Conservation (phyloP, 2,797 vertebrate species). For the Eleutherodactylus coqui region DNA sequence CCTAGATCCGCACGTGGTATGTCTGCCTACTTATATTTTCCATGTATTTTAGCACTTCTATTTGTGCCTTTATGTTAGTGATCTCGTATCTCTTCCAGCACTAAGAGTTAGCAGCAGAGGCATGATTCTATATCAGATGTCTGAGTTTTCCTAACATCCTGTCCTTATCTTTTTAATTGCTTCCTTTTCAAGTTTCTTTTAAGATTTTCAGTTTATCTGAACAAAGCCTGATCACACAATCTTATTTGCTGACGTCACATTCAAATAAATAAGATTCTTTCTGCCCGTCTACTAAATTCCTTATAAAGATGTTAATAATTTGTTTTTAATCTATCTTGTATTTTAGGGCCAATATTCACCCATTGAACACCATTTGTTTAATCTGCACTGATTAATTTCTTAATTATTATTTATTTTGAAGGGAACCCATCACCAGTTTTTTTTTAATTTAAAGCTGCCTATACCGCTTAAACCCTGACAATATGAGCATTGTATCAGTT, state of each 20-base stretch:
- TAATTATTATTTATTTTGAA: background rate
- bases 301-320: background rate
- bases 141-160: slow-evolving; percentile 18
- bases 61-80: no score
- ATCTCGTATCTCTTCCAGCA: background rate
- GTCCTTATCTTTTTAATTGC: slow-evolving; percentile 44
- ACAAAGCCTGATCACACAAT: background rate
- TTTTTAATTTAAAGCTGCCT: no score
- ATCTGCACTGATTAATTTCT: background rate
- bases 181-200: slow-evolving; percentile 39
- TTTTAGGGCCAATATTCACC: background rate
- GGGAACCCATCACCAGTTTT: no score
- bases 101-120: background rate
- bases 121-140: slow-evolving; percentile 18
- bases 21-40: no score
- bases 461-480: no score
- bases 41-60: no score
- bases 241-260: slow-evolving; percentile 10
- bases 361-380: background rate
- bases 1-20: no score
- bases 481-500: no score
- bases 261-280: background rate
- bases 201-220: slow-evolving; percentile 8
- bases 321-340: background rate
- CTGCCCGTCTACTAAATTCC: background rate